Percentiles rank a stretch among this genome's conserved stretches.
These are phyloP conservation scores for Drosophila punjabiensis DNA, from an alignment of 1,140 invertebrate species.

Conservation along the genomic window DNA sequence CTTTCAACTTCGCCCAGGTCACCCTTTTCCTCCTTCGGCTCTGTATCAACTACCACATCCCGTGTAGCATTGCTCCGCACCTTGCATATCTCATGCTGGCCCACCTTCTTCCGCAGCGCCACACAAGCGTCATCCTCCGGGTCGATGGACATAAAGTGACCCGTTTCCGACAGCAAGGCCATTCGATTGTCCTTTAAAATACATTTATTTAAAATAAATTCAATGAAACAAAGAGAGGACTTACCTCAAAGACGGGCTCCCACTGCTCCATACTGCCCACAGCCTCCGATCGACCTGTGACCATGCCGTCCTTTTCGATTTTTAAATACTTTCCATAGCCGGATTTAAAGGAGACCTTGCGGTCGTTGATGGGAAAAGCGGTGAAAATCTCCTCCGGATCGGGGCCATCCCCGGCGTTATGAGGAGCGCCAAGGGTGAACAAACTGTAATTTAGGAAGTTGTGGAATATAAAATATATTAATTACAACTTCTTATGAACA, in stretches of 20 bases:
- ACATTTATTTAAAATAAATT: background rate
- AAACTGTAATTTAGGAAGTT: slow-evolving; percentile 79
- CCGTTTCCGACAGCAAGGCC: slow-evolving; percentile 91
- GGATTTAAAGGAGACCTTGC: slow-evolving; percentile 96
- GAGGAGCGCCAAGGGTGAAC: slow-evolving; percentile 95
- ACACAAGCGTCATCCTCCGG: slow-evolving; percentile 93
- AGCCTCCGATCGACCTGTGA: slow-evolving; percentile 96
- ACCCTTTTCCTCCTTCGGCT: slow-evolving; percentile 93
- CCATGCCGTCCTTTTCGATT: slow-evolving; percentile 91
- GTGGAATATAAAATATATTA: background rate
- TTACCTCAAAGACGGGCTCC: slow-evolving; percentile 97
- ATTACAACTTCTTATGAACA: background rate
- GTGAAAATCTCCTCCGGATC: slow-evolving; percentile 97
- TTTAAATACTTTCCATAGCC: slow-evolving; percentile 98
- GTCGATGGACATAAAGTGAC: slow-evolving; percentile 94
- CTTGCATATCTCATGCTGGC: slow-evolving; percentile 87
- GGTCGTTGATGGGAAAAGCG: slow-evolving; percentile 94
- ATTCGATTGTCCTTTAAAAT: slow-evolving; percentile 90
- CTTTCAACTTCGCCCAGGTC: slow-evolving; percentile 94
- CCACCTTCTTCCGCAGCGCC: slow-evolving; percentile 90
- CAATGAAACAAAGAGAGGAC: background rate
- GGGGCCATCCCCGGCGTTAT: slow-evolving; percentile 93
- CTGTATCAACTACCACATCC: slow-evolving; percentile 86
- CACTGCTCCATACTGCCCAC: slow-evolving; percentile 97
- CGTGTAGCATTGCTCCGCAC: slow-evolving; percentile 70